Evolutionary conservation across 2,113 vertebrate genomes (phyloP), one percentile per base, ranked within the genome.

Genomic region (Otolemur garnettii): DNA sequence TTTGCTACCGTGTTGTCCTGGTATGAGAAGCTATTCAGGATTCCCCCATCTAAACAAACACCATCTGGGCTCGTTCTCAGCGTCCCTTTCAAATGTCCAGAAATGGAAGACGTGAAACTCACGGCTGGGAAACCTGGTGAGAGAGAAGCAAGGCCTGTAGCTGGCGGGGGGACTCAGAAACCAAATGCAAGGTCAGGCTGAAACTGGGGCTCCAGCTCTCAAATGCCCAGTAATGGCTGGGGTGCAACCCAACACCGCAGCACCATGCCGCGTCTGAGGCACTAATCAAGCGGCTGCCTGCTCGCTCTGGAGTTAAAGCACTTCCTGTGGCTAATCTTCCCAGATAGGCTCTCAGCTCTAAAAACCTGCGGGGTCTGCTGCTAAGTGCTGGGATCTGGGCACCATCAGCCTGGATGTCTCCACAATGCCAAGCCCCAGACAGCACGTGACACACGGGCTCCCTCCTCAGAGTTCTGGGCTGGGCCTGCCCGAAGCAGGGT

Each of bases 1-100:
- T 98, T 98, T 98, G 98, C 98, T 98, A 98, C 98, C 81, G 98
- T 98, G 98, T 96, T 98, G 97, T 98, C 97, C 98, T 0, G 95
- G 98, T 97, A 96, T 97, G 95, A 98, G 97, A 94, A 97, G 95
- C 97, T 95, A 94, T 97, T 96, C 97, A 95, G 96, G 98, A 98
- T 98, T 98, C 98, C 91, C 91, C 95, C 98, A 98, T 97, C 98
- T 97, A 98, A 98, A 98, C 97, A 98, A 96, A 96, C 97, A 98
- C 96, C 97, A 96, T 78, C 97, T 98, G 95, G 85, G 82, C 82
- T 93, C 69, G 96, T 89, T 93, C 84, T 94, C 87, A 95, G 59
- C 84, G 87, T 95, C 94, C 79, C 66, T 90, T 97, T 88, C 78
- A 96, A 96, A 90, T 35, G 69, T 75, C 87, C 90, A 13, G 92